Evolutionary conservation across 2,797 vertebrate genomes (phyloP).

Genomic region (Neoniphon sammara): DNA sequence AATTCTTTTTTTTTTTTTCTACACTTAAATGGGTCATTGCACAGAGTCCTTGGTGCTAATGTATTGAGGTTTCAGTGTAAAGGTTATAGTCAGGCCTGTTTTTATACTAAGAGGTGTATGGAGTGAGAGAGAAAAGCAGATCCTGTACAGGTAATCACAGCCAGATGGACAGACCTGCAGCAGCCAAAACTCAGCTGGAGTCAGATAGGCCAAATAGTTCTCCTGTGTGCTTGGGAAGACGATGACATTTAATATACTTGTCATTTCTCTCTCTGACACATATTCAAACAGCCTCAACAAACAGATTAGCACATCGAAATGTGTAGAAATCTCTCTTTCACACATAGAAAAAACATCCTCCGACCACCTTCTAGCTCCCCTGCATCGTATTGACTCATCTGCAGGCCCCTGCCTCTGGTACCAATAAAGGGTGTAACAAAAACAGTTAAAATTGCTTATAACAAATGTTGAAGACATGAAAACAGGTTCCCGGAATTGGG

Average conservation of each 20-base stretch:
- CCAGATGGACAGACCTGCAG: conserved; percentile 64
- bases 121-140: conserved; percentile 25
- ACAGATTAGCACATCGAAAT: conserved; percentile 13
- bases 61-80: conserved; percentile 15
- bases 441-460: conserved; percentile 51
- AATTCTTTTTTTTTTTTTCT: neutral
- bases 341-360: conserved; percentile 6
- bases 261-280: conserved; percentile 13
- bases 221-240: conserved; percentile 20
- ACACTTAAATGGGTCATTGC: neutral
- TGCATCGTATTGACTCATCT: neutral
- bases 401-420: conserved; percentile 31
- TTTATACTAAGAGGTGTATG: conserved; percentile 2
- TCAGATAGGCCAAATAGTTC: conserved; percentile 46
- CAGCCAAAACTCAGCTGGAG: conserved; percentile 50
- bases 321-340: conserved; percentile 32
- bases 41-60: conserved; percentile 16
- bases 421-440: conserved; percentile 50
- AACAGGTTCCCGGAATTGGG: conserved; percentile 12
- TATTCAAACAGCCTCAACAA: neutral
- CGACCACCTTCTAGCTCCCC: conserved; percentile 26
- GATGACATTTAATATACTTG: neutral
- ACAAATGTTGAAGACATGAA: conserved; percentile 34
- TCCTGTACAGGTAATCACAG: conserved; percentile 58
- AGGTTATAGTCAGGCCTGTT: conserved; percentile 1